phyloP scores from a whole-genome alignment of 1,140 invertebrate species.

The Luehdorfia chinensis region DNA sequence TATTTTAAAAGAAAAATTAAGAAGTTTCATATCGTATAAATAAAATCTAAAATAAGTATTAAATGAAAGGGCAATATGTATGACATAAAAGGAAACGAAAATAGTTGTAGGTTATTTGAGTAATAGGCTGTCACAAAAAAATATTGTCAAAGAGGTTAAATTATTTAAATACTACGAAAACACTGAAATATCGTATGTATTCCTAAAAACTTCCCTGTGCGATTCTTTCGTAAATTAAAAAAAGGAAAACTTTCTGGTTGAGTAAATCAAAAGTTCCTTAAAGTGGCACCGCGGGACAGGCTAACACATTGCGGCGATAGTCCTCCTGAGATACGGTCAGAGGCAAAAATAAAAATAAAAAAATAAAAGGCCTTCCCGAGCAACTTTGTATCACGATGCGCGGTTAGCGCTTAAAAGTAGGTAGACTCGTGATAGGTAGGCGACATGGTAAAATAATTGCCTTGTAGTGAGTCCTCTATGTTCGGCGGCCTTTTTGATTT shows the following conservation, averaged over 20 bases:
- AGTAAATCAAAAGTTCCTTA: conserved; percentile 52
- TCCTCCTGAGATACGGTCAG: conserved; percentile 29
- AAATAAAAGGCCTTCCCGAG: conserved; percentile 29
- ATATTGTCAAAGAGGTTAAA: no score
- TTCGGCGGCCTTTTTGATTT: conserved; percentile 16
- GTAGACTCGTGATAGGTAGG: conserved; percentile 51
- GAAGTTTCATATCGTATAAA: no score
- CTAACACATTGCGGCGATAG: conserved; percentile 48
- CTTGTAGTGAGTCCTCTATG: conserved; percentile 10
- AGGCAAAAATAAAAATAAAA: conserved; percentile 22
- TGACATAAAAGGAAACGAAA: no score
- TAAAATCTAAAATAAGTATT: no score
- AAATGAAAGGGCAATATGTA: no score
- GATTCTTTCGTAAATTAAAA: conserved; percentile 27
- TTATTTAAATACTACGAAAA: no score
- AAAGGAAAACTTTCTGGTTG: conserved; percentile 24
- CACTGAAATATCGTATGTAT: conserved; percentile 2
- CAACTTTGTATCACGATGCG: conserved; percentile 40
- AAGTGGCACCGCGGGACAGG: conserved; percentile 43
- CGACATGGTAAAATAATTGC: conserved; percentile 57
- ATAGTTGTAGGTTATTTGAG: no score
- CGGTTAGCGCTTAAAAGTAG: conserved; percentile 49
- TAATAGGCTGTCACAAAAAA: no score
- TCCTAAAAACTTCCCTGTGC: neutral
- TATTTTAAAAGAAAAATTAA: no score